A percentile compares a stretch with the other conserved stretches of the same genome.
Conservation (phyloP, 2,888 invertebrate species). For the Pachydiplax longipennis region DNA sequence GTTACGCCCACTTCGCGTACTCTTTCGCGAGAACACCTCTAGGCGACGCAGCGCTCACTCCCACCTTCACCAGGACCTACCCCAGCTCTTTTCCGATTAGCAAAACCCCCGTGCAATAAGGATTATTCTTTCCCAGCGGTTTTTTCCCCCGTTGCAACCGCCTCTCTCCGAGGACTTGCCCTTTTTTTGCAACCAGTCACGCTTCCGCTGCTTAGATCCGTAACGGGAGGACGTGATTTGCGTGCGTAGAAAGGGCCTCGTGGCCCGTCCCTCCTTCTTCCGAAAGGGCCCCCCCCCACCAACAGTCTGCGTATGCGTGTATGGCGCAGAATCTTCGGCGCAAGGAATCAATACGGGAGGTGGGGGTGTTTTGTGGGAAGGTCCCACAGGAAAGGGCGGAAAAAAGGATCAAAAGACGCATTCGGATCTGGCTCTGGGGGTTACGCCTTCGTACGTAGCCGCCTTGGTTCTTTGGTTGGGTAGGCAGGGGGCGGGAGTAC, state of each 20-base stretch:
- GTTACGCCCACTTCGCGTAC: neutral
- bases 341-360: slow-evolving; percentile 39
- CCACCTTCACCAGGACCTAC: neutral
- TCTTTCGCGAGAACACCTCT: neutral
- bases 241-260: neutral
- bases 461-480: neutral
- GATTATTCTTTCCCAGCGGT: neutral
- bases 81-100: neutral
- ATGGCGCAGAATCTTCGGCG: slow-evolving; percentile 35
- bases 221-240: neutral
- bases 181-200: neutral
- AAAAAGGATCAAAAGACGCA: neutral
- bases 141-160: neutral
- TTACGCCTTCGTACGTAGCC: neutral
- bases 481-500: neutral
- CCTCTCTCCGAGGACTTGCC: neutral
- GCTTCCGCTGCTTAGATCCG: neutral
- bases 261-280: neutral
- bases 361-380: neutral
- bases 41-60: neutral
- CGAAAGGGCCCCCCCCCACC: neutral
- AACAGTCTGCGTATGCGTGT: slow-evolving; percentile 23
- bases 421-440: neutral
- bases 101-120: neutral
- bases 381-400: neutral